Conservation (phyloP, 2,797 vertebrate species). For the Pseudochirops cupreus region DNA sequence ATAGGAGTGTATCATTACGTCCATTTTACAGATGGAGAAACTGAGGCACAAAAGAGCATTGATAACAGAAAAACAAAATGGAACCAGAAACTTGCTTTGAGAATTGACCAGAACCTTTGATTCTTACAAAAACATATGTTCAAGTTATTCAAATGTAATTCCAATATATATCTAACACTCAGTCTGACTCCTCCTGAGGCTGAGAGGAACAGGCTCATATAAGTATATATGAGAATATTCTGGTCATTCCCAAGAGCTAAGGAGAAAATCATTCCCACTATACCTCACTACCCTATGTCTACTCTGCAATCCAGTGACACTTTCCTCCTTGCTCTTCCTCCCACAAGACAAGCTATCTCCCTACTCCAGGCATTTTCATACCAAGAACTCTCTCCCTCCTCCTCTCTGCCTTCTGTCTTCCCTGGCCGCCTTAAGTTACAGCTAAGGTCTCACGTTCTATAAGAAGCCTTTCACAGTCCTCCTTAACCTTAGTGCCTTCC, state of each 20-base stretch:
- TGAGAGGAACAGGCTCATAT: neutral
- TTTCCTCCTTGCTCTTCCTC: neutral
- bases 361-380: neutral
- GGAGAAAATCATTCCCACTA: neutral
- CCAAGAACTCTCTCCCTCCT: neutral
- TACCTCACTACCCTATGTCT: neutral
- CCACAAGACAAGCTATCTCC: neutral
- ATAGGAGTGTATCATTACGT: neutral
- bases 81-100: neutral
- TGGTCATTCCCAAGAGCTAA: neutral
- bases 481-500: neutral
- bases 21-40: constrained; percentile 42
- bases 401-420: neutral
- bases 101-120: neutral
- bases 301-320: neutral
- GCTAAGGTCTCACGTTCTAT: neutral
- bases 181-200: neutral
- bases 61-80: neutral
- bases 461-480: neutral
- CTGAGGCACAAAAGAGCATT: neutral
- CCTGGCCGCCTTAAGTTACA: neutral
- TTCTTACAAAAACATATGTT: neutral
- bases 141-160: neutral
- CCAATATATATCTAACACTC: neutral
- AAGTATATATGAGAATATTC: neutral